Evolutionary conservation across 2,113 vertebrate genomes (phyloP), one percentile per base, ranked within the genome.

Genomic region (Parotia lawesii): DNA sequence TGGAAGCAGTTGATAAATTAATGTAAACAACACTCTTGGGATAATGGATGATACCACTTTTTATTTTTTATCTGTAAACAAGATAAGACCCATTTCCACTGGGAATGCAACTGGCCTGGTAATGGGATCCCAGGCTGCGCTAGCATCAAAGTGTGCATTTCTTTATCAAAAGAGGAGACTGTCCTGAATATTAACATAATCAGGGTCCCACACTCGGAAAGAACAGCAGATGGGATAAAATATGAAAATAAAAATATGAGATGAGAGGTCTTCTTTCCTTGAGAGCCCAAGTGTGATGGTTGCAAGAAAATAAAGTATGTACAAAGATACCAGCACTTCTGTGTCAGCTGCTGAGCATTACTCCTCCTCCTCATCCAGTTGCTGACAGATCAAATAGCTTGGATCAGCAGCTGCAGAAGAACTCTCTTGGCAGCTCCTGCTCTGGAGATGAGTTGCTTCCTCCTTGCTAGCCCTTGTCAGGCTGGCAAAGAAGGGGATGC

Each of bases 31-130:
- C 35, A 84, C 97, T 97, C 97, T 77, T 76, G 97, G 97, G 98
- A 97, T 89, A 92, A 95, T 91, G 97, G 96, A 89, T 56, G 93
- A 96, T 76, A 83, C 56, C n/a, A 80, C n/a, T 92, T 97, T 97
- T 96, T 94, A 96, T 96, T 94, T 96, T 98, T 98, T 97, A 97
- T 98, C 97, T 98, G 97, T 98, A 98, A 98, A 98, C 96, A 97
- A 94, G 70, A 91, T 96, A 87, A 70, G 73, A 76, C 54, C 69
- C 93, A 91, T 91, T 96, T 95, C 93, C 90, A 78, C 93, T 60
- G 85, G 83, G 84, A 92, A 86, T 73, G 67, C 81, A 51, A 94
- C 91, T 87, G 65, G 76, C 64, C 83, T 67, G 40, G 61, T 80
- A 90, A 90, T 3, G 5, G 51, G 94, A 96, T 94, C 85, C 67